These are phyloP conservation scores for Agelas oroides DNA, from an alignment of 37 sponge, comb jelly and placozoan species.

Conservation along the genomic window DNA sequence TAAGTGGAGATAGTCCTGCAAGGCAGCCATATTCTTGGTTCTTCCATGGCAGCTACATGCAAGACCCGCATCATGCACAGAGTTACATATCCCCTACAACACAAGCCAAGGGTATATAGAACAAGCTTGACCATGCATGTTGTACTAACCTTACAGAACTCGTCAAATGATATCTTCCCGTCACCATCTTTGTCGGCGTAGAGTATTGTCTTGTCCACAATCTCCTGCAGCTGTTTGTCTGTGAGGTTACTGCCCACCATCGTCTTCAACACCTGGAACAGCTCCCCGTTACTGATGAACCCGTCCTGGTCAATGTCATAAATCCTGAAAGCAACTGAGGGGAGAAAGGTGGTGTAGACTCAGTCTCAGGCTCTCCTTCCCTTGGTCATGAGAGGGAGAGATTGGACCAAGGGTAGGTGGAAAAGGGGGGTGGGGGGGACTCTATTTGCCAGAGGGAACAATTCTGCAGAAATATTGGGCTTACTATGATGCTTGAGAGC, in stretches of 20 bases:
- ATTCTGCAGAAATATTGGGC: too few relatives aligned
- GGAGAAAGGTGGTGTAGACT: background rate
- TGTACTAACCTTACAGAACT: conserved; percentile 85
- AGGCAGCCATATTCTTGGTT: too few relatives aligned
- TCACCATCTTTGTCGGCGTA: conserved; percentile 98
- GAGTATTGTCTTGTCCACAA: conserved; percentile 99
- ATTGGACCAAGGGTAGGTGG: background rate
- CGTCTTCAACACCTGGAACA: conserved; percentile 98
- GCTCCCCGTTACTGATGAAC: conserved; percentile 97
- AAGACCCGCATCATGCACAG: background rate
- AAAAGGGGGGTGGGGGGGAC: background rate
- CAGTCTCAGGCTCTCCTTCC: too few relatives aligned
- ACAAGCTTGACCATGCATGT: background rate
- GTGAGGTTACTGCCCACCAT: conserved; percentile 99
- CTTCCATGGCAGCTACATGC: background rate
- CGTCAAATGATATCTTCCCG: conserved; percentile 98
- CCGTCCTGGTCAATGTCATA: conserved; percentile 99
- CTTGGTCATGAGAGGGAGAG: too few relatives aligned
- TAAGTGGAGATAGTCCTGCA: too few relatives aligned
- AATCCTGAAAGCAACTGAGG: conserved; percentile 95
- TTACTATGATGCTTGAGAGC: too few relatives aligned
- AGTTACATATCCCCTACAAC: background rate
- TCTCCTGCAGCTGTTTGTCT: conserved; percentile 98
- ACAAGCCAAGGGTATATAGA: conserved; percentile 7
- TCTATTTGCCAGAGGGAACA: background rate